Evolutionary conservation across 2,888 invertebrate genomes (phyloP), one percentile per base, ranked within the genome.

Genomic region (Cloeon dipterum): DNA sequence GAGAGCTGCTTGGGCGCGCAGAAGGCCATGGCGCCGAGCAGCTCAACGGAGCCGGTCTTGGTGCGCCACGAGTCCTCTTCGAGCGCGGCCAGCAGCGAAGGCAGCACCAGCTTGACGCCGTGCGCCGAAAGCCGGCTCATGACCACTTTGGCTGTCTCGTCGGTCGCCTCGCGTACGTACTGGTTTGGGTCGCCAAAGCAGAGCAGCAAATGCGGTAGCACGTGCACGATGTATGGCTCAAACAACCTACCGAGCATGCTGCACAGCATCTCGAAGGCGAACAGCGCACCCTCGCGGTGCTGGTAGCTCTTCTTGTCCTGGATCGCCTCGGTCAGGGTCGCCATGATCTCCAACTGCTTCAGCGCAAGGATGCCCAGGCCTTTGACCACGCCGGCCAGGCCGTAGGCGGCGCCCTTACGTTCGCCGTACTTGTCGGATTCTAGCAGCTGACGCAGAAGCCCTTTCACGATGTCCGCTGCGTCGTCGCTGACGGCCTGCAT

Each of bases 61-160:
- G 98, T 98, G 50, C 98, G 66, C 98, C 98, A 99, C 13, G 93
- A 91, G 59, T 98, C 96, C 55, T 96, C 89, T 54, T 94, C 85
- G 39, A 98, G 62, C 21, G 93, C 96, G 47, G 78, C 76, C 42
- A 98, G 62, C 42, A 98, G 64, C 42, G 89, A 78, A 1, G 98
- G 98, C 46, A 99, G 64, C 39, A 98, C 88, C 29, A 98, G 66
- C 61, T 96, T 98, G 32, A 96, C 96, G 42, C 98, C 98, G 60
- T 94, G 94, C 42, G 86, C 89, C 39, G 86, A 88, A 40, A 98
- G 65, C 55, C 88, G 83, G 50, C 82, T 81, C 83, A 85, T 85
- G 45, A 98, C 89, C 37, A 91, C 86, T 58, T 81, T 78, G 25
- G 94, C 86, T 37, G 93, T 88, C 52, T 93, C 93, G 57, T 96